phyloP scores from a whole-genome alignment of 2,797 vertebrate species.

The Girardinus metallicus region DNA sequence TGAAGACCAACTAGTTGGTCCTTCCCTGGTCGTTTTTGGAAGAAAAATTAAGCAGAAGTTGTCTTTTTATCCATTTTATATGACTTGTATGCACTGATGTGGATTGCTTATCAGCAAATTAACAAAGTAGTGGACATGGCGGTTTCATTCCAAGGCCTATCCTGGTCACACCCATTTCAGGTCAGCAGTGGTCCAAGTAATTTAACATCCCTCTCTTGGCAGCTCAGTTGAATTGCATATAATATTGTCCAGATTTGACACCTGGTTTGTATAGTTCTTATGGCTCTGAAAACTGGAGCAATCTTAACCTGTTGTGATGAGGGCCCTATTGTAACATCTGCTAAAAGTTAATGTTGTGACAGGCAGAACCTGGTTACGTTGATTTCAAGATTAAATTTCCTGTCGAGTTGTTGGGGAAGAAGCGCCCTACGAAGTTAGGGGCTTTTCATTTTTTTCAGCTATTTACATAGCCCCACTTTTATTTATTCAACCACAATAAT shows the following conservation, averaged over 20 bases:
- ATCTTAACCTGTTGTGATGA: not conserved
- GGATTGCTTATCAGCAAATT: not conserved
- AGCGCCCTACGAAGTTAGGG: not conserved
- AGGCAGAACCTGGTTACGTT: not conserved
- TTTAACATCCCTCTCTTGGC: not conserved
- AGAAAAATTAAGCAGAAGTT: not conserved
- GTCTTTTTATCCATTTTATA: not conserved
- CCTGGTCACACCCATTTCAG: not conserved
- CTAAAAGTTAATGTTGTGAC: not conserved
- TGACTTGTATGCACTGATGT: not conserved
- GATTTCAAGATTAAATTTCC: not conserved
- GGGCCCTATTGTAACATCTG: not conserved
- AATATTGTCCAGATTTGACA: no score
- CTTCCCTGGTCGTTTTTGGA: not conserved
- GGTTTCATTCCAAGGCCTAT: not conserved
- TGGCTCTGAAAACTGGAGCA: not conserved
- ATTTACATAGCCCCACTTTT: not conserved
- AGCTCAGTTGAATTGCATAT: no score
- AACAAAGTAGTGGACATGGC: not conserved
- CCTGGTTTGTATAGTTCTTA: not conserved
- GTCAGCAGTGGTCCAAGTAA: not conserved
- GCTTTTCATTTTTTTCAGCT: not conserved
- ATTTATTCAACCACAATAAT: conserved; percentile 35
- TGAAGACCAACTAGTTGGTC: not conserved
- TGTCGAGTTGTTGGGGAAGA: not conserved